Evolutionary conservation across 2,113 vertebrate genomes (phyloP).

Genomic region (Halichoeres trimaculatus): DNA sequence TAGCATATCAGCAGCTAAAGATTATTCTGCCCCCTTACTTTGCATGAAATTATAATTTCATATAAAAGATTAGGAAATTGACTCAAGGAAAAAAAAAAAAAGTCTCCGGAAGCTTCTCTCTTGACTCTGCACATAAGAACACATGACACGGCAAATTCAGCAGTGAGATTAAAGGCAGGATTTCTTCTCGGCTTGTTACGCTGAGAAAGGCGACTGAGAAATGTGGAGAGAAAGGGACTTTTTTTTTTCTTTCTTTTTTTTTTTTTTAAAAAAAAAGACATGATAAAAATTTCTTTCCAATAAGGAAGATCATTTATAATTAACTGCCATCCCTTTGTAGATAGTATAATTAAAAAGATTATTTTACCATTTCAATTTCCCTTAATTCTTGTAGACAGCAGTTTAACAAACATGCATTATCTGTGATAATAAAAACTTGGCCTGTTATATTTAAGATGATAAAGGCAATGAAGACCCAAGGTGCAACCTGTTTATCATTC

Average conservation of each 20-base stretch:
- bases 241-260: neutral
- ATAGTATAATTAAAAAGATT: constrained; percentile 43
- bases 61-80: constrained; percentile 79
- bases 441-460: constrained; percentile 73
- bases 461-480: constrained; percentile 73
- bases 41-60: constrained; percentile 88
- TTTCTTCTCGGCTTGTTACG: constrained; percentile 8
- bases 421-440: constrained; percentile 59
- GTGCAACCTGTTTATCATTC: constrained; percentile 83
- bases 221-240: neutral
- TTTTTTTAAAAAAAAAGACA: constrained; percentile 5
- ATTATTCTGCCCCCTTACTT: constrained; percentile 83
- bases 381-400: constrained; percentile 25
- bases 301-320: constrained; percentile 29
- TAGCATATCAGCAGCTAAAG: constrained; percentile 80
- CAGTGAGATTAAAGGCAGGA: constrained; percentile 26
- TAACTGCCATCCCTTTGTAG: constrained; percentile 12
- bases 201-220: neutral
- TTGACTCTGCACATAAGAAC: constrained; percentile 36
- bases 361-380: constrained; percentile 28
- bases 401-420: constrained; percentile 62
- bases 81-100: constrained; percentile 29
- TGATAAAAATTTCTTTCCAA: constrained; percentile 18
- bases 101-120: constrained; percentile 37
- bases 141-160: constrained; percentile 65